Evolutionary conservation across 2,113 vertebrate genomes (phyloP).

Genomic region (Narcine bancroftii): DNA sequence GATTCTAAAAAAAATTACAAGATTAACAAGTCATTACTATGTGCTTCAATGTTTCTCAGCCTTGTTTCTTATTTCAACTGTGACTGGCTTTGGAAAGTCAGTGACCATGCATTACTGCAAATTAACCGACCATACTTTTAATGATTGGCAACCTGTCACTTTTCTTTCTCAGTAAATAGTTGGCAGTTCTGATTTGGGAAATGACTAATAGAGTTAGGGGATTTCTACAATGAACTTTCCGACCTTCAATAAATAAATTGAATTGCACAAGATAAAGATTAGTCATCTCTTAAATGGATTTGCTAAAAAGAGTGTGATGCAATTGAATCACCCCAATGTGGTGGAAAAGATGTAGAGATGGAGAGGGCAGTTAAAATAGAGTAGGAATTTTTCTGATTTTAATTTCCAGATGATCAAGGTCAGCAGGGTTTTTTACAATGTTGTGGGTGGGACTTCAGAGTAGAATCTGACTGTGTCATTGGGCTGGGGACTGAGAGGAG

Average conservation of each 20-base stretch:
- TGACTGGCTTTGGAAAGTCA: not conserved
- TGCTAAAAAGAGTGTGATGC: slow-evolving; percentile 50
- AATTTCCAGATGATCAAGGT: not conserved
- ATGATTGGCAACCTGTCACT: slow-evolving; percentile 41
- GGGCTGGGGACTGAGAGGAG: not conserved
- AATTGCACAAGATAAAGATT: slow-evolving; percentile 51
- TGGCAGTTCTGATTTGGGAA: slow-evolving; percentile 48
- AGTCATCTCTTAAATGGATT: slow-evolving; percentile 52
- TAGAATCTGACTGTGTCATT: not conserved
- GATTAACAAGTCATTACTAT: not conserved
- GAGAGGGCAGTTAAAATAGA: not conserved
- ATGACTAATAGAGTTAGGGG: slow-evolving; percentile 48
- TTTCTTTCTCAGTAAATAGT: slow-evolving; percentile 47
- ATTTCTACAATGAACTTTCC: slow-evolving; percentile 49
- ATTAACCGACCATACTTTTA: slow-evolving; percentile 43
- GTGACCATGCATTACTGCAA: not conserved
- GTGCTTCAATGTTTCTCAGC: not conserved
- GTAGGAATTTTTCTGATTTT: not conserved
- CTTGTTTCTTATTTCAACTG: not conserved
- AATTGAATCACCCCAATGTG: slow-evolving; percentile 37
- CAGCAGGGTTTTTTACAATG: not conserved
- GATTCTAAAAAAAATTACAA: not conserved
- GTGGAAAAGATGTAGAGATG: slow-evolving; percentile 37
- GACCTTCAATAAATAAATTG: slow-evolving; percentile 59
- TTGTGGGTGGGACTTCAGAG: not conserved